Evolutionary conservation across 2,113 vertebrate genomes (phyloP), one percentile per base, ranked within the genome.

Genomic region (Rostratula benghalensis): DNA sequence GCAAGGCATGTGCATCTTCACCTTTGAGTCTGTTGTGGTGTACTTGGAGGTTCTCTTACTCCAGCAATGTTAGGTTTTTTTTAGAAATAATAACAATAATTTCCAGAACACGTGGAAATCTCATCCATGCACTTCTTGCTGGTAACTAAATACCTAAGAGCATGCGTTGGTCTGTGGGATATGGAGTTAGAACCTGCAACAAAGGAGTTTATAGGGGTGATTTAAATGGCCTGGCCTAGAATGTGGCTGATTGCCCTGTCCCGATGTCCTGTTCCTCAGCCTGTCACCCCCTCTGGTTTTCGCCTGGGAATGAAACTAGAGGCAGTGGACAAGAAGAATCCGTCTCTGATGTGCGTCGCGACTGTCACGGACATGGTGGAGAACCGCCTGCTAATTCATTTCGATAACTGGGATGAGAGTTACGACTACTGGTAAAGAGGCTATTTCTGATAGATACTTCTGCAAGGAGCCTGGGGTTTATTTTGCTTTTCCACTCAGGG

Each of bases 241-340:
- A 13, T 0, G 1, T 82, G 69, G 21, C 67, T 92, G 60, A 93
- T 76, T 41, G 45, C 43, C 54, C 30, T 92, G 78, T 67, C 12
- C 13, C 51, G 81, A 8, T 69, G 53, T 90, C 37, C 31, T 83
- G 7, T 90, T 82, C 84, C 48, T 65, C 79, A 99, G 99, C 98
- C 99, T 33, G 98, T 99, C 85, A 99, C 98, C 9, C 99, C 98
- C 3, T 99, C 99, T 88, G 98, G 98, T 21, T 99, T 99, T 82
- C 98, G 98, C 92, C 89, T 98, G 37, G 98, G 99, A 43, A 99
- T 99, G 99, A 99, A 99, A 69, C 97, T 99, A 53, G 99, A 99
- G 96, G 99, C 99, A 5, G 95, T 99, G 5, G 98, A 99, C 98
- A 98, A 98, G 89, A 99, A 99, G 97, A 99, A 99, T 90, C 98